Base-by-base conservation (phyloP, 2,113 vertebrate species). In the Macquaria ambigua region DNA sequence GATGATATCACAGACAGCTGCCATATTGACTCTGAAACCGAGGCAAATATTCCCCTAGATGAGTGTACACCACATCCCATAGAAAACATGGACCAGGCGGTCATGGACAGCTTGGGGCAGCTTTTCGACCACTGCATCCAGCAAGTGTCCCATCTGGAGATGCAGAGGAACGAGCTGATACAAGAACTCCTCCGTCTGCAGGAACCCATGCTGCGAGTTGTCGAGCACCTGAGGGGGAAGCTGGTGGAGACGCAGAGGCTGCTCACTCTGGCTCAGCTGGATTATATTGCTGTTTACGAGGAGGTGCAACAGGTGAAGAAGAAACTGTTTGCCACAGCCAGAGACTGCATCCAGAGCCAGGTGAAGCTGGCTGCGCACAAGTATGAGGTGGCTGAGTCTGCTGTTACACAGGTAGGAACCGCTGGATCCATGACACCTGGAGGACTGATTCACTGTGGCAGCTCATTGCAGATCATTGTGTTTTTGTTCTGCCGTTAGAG, bases 331-430 rank as follows among this genome's bases (percentile, higher is more conserved):
- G 87, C 86, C 79, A 94, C 96, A 55, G 96, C 96, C 3, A 97
- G 97, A 91, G 96, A 97, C 28, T 97, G 96, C 8, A 97, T 99
- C 91, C 95, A 97, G 46, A 97, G 94, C 88, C 97, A 98, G 89
- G 97, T 97, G 89, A 96, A 93, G 64, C 94, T 98, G 89, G 95
- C 97, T 63, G 95, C 92, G 58, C 93, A 92, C 0, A 85, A 95
- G 83, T 96, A 97, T 3, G 95, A 97, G 6, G 96, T 98, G 90
- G 95, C 96, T 68, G 97, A 97, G 89, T 94, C 93, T 21, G 84
- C 93, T 0, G 90, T 96, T 7, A 93, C 92, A 31, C 93, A 94
- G 93, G 94, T 95, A 81, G 18, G 64, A 70, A 23, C 18, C 37
- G 25, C 20, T 15, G 25, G 55, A 28, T 25, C 6, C 18, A 31